Evolutionary conservation across 2,113 vertebrate genomes (phyloP).

Genomic region (Ceratotherium simum): DNA sequence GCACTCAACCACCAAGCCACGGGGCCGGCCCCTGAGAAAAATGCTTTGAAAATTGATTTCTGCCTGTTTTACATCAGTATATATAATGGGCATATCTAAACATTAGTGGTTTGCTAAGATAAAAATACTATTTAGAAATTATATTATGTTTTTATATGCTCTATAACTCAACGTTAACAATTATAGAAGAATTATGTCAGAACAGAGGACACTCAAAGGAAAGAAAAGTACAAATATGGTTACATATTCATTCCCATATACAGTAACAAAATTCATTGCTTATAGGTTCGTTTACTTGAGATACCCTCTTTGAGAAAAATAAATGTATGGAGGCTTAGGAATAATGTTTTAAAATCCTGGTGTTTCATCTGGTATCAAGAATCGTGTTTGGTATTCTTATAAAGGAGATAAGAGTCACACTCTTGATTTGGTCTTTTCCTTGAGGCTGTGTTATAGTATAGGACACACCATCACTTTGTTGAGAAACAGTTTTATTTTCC

Average conservation of each 20-base stretch:
- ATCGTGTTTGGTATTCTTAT: neutral
- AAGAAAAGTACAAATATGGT: neutral
- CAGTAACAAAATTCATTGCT: neutral
- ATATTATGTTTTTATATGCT: neutral
- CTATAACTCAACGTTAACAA: neutral
- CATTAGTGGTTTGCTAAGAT: conserved; percentile 29
- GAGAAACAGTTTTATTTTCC: neutral
- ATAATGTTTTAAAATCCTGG: neutral
- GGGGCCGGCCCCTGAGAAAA: neutral
- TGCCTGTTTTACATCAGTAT: conserved; percentile 14
- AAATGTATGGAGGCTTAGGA: neutral
- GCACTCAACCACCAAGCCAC: too few species aligned
- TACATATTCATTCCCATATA: neutral
- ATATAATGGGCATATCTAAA: conserved; percentile 11
- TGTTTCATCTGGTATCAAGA: neutral
- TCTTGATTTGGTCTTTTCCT: neutral
- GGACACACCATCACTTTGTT: neutral
- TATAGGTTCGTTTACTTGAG: neutral
- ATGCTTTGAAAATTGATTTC: conserved; percentile 38
- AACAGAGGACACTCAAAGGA: neutral
- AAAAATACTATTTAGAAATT: conserved; percentile 31
- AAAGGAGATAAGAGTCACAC: neutral
- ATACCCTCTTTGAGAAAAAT: conserved; percentile 35
- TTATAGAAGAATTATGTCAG: neutral
- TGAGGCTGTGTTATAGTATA: neutral